Base-by-base conservation (phyloP, 2,888 invertebrate species). In the Anaspis maculata region DNA sequence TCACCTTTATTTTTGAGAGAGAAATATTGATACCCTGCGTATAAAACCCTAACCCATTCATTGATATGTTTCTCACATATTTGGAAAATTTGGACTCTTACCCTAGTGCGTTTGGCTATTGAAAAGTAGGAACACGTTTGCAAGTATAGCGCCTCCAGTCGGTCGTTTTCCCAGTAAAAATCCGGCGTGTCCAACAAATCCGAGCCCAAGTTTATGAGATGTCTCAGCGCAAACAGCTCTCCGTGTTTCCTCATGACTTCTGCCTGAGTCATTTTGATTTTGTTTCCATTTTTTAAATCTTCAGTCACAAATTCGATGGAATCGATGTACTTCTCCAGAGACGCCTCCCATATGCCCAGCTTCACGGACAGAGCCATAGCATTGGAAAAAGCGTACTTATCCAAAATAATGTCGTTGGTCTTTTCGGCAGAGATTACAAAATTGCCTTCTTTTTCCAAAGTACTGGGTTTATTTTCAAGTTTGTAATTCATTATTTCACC, bases 131-230 rank as follows among this genome's bases (percentile, higher is more conserved):
- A 74, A 42, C 83, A 84, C 0, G 85, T 84, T 56, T 82, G 78
- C 37, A 80, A 74, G 65, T 94, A 97, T 3, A 96, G 70, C 1
- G 68, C 69, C 67, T 96, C 96, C 15, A 96, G 68, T 32, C 85
- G 75, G 50, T 94, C 91, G 32, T 91, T 77, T 55, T 97, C 96
- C 97, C 97, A 97, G 67, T 97, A 97, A 67, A 95, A 94, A 68
- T 97, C 97, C 0, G 96, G 95, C 0, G 90, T 90, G 62, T 95
- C 95, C 45, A 96, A 68, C 25, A 96, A 69, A 64, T 96, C 95
- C 0, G 95, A 95, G 48, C 91, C 89, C 44, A 97, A 72, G 65
- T 92, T 97, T 32, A 97, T 81, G 12, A 83, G 74, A 66, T 95
- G 94, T 3, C 92, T 74, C 15, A 95, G 69, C 0, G 87, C 84